These are phyloP conservation scores for Acleris emargana DNA, from an alignment of 2,888 invertebrate species.

Conservation along the genomic window DNA sequence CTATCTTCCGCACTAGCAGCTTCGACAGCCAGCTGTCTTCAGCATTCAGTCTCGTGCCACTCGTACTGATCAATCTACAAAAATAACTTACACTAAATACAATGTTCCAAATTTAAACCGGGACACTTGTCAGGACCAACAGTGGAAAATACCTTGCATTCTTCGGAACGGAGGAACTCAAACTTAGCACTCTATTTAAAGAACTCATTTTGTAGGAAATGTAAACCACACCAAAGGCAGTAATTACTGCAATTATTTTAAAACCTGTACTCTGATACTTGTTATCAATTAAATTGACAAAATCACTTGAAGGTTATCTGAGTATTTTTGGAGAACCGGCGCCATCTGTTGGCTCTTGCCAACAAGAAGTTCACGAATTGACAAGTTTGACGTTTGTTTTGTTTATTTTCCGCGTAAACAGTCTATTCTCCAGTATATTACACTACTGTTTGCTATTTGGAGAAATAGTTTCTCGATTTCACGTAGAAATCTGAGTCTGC, in stretches of 20 bases:
- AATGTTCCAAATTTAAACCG: conserved; percentile 55
- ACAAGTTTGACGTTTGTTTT: background rate
- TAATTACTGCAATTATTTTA: conserved; percentile 44
- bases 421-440: too few relatives aligned
- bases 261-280: conserved; percentile 49
- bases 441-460: too few relatives aligned
- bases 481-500: background rate
- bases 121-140: conserved; percentile 37
- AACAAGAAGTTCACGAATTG: background rate
- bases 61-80: conserved; percentile 72
- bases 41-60: conserved; percentile 64
- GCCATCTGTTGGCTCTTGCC: conserved; percentile 59
- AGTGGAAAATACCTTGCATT: conserved; percentile 64
- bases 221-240: conserved; percentile 41
- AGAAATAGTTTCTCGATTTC: too few relatives aligned
- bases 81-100: conserved; percentile 52
- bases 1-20: conserved; percentile 94
- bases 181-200: conserved; percentile 64
- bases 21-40: conserved; percentile 95
- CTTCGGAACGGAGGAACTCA: conserved; percentile 65
- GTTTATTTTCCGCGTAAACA: too few relatives aligned
- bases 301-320: conserved; percentile 82
- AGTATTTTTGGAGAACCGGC: conserved; percentile 61
- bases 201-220: conserved; percentile 65
- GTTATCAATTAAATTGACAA: conserved; percentile 78